Base-by-base conservation (phyloP, 2,113 vertebrate species). In the Herpetotheres cachinnans region DNA sequence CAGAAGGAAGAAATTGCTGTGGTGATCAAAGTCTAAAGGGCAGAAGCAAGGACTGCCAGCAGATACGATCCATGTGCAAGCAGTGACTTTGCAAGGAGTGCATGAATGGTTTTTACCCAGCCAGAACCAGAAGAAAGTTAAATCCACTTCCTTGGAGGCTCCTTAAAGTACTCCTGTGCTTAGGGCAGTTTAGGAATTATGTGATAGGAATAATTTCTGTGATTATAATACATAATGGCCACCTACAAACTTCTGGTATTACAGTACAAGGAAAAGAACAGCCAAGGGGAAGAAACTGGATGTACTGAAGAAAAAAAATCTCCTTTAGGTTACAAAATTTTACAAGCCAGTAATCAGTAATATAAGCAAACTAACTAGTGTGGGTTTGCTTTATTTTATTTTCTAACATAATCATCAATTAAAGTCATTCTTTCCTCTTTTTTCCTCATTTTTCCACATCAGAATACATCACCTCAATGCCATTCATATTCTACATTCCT, bases 141-240 rank as follows among this genome's bases (percentile, higher is more conserved):
- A 89, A 66, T 86, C 26, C 10, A 20, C 46, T 50, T 86, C 69
- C 72, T 59, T 3, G 16, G 86, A 91, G 81, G 26, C 52, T 93
- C 70, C 44, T 59, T 91, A 89, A 87, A 85, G 24, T 63, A 71
- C 29, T 79, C 63, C 70, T 89, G 54, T 65, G 10, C 58, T 90
- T 70, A 65, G 46, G 46, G 21, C 15, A 65, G 46, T 73, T 76
- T 40, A 73, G 54, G 40, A 82, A 79, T 84, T 90, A 91, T 55
- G 47, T 44, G 61, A 47, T 52, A 58, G 7, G 66, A 91, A 85
- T 66, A 74, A 36, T 59, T 63, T 87, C 36, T 90, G 58, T 80
- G 52, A 91, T 89, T 89, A 55, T 69, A 69, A 65, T 69, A 47
- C 32, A 49, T 85, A 84, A 85, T 47, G 30, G 9, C 52, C 36